Base-by-base conservation (phyloP, 2,113 vertebrate genomes). In the Camelus bactrianus region DNA sequence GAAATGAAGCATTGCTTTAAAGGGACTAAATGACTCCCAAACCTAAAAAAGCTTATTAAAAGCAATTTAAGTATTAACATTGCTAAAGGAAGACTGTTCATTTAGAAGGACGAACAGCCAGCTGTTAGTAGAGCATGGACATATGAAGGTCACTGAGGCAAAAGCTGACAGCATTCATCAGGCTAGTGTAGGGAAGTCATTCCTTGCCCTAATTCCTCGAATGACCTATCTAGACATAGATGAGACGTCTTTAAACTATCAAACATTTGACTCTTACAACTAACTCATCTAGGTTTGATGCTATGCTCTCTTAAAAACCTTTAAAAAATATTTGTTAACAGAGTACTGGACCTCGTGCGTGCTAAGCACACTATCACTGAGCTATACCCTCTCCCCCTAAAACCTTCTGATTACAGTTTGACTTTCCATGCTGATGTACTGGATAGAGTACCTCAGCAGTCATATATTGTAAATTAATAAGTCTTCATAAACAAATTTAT, bases 1-100 rank as follows among this genome's bases (percentile, higher is more conserved):
- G 42, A 81, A 54, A 42, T 56, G 24, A 93, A 93, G 50, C 26
- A 38, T 32, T 86, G 20, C 22, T 64, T 91, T 77, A 95, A 94
- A 88, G 38, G 60, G 20, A 79, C 26, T 28, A 77, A 11, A 65
- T 76, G 16, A 72, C 20, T 84, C 17, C 42, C 17, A 65, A 86
- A 46, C 46, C 24, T 87, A 83, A 91, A 50, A 86, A 46, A 19
- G 32, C 38, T 72, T 58, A 58, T 52, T 77, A 56, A 92, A 92
- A 89, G 6, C 26, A 72, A 32, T 58, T 88, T 70, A 48, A 92
- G 4, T 77, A 64, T 70, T 81, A 56, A 52, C 13, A 38, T 60
- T 92, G 30, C n/a, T 52, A 64, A 91, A 42, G 42, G 86, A 91
- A 82, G 17, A 62, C 50, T 82, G 0, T 81, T 87, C 67, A 76